Evolutionary conservation across 1,140 invertebrate species (phyloP).

Genomic region (Sycobia sp.): DNA sequence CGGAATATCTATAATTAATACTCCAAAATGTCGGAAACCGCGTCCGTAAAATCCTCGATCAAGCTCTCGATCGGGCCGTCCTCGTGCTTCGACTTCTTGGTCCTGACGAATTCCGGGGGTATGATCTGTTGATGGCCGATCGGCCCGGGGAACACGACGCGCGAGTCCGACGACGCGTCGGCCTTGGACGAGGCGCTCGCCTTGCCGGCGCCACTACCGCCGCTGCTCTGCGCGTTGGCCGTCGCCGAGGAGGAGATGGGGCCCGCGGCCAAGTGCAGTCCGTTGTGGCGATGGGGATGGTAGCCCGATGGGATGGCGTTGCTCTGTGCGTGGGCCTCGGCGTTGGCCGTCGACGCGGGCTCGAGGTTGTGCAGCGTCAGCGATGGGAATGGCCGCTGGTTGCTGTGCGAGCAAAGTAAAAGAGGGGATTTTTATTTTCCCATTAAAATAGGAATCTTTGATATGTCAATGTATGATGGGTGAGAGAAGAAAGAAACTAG

Average conservation of each 20-base stretch:
- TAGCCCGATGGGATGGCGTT: slow-evolving; percentile 35
- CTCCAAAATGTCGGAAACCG: slow-evolving; percentile 27
- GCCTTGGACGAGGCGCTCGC: slow-evolving; percentile 36
- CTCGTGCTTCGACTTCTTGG: slow-evolving; percentile 16
- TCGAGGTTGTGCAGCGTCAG: slow-evolving; percentile 40
- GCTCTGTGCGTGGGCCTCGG: slow-evolving; percentile 42
- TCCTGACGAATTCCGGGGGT: slow-evolving; percentile 44
- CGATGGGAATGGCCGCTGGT: slow-evolving; percentile 28
- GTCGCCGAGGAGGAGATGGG: slow-evolving; percentile 36
- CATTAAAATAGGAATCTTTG: too few relatives aligned
- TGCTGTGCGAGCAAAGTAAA: slow-evolving; percentile 3
- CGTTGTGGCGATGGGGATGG: slow-evolving; percentile 4
- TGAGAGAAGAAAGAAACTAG: too few relatives aligned
- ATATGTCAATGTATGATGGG: too few relatives aligned
- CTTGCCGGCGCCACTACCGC: slow-evolving; percentile 35
- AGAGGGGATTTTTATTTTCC: too few relatives aligned
- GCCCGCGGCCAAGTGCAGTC: too few relatives aligned
- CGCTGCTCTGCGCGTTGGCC: slow-evolving; percentile 37
- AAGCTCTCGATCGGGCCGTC: slow-evolving; percentile 14
- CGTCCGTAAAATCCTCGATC: slow-evolving; percentile 37
- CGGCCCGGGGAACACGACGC: slow-evolving; percentile 37
- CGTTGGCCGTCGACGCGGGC: slow-evolving; percentile 40
- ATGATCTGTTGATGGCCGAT: slow-evolving; percentile 34
- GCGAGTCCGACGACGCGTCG: slow-evolving; percentile 39
- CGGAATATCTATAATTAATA: background rate